These are phyloP conservation scores for Apeltes quadracus DNA, from an alignment of 2,113 vertebrate species.

Conservation along the genomic window DNA sequence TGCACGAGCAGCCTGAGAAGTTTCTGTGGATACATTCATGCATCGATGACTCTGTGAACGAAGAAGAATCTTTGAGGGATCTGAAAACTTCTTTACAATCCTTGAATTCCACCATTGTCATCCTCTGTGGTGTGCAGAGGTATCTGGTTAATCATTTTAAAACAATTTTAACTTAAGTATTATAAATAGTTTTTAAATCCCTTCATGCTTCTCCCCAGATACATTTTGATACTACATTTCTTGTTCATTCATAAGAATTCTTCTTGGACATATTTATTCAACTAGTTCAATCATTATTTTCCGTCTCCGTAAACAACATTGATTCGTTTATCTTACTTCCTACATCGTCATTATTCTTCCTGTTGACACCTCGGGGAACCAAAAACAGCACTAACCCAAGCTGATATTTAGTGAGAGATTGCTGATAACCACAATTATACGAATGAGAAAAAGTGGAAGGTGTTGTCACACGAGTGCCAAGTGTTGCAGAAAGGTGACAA, in stretches of 20 bases:
- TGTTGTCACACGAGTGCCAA: conserved; percentile 59
- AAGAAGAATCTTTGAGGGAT: background rate
- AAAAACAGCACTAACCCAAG: conserved; percentile 19
- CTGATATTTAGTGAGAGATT: conserved; percentile 24
- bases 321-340: conserved; percentile 3
- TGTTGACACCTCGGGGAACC: conserved; percentile 38
- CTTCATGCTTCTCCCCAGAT: background rate
- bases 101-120: background rate
- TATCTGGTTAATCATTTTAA: background rate
- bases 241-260: background rate
- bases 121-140: background rate
- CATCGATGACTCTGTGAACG: no score
- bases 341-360: background rate
- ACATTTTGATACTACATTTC: background rate
- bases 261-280: background rate
- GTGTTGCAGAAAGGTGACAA: conserved; percentile 52
- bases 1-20: conserved; percentile 8
- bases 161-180: background rate
- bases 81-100: background rate
- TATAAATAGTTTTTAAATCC: background rate
- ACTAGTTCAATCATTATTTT: background rate
- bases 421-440: conserved; percentile 54
- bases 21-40: conserved; percentile 31
- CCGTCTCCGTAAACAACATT: background rate
- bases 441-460: conserved; percentile 37